Conservation (phyloP, 2,888 invertebrate species). For the Tupiocoris notatus region DNA sequence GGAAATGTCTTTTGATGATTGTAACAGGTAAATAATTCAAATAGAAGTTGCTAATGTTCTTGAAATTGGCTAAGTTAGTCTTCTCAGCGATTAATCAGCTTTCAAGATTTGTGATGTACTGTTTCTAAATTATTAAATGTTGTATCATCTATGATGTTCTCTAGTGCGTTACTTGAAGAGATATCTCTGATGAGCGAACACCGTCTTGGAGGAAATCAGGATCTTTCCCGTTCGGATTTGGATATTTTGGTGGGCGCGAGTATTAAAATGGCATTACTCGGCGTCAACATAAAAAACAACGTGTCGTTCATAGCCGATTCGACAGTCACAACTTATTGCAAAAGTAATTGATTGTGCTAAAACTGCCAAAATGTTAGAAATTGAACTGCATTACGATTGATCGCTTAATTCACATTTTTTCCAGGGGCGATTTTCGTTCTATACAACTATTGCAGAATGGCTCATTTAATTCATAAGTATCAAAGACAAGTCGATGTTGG, state of each 20-base stretch:
- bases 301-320: background rate
- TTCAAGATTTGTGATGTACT: no score
- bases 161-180: background rate
- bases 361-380: background rate
- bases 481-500: conserved; percentile 59
- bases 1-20: background rate
- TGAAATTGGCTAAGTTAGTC: no score
- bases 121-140: no score
- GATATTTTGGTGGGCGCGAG: background rate
- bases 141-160: no score
- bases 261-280: conserved; percentile 9
- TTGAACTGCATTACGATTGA: background rate
- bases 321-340: conserved; percentile 14
- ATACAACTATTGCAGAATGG: conserved; percentile 74
- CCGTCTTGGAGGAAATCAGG: background rate
- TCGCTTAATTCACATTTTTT: conserved; percentile 49
- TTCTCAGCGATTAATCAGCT: no score
- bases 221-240: background rate
- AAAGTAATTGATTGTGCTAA: conserved; percentile 16
- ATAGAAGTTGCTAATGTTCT: no score
- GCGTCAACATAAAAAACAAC: conserved; percentile 20
- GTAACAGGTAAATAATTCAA: background rate
- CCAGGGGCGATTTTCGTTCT: conserved; percentile 71
- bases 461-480: conserved; percentile 65
- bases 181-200: conserved; percentile 15